These are phyloP conservation scores for Caenorhabditis macrosperma DNA, from an alignment of 2,888 invertebrate species.

Conservation along the genomic window DNA sequence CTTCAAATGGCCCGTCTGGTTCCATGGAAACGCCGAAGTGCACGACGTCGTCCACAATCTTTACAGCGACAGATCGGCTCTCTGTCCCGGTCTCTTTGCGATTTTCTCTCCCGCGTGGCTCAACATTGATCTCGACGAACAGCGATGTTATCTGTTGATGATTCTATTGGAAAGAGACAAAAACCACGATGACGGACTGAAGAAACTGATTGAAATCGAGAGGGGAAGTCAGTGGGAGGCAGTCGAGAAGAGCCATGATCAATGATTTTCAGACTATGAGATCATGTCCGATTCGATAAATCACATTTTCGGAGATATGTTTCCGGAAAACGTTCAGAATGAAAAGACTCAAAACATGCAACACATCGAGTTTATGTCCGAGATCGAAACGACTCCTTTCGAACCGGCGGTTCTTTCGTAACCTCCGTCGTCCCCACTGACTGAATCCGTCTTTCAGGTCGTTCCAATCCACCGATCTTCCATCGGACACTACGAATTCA, in stretches of 20 bases:
- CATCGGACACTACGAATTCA: constrained; percentile 64
- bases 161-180: constrained; percentile 47
- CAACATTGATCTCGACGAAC: constrained; percentile 61
- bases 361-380: constrained; percentile 41
- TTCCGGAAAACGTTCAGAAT: constrained; percentile 2
- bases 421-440: not conserved
- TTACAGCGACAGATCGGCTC: constrained; percentile 48
- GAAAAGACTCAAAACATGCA: constrained; percentile 17
- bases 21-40: constrained; percentile 61
- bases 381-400: constrained; percentile 40
- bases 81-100: constrained; percentile 58
- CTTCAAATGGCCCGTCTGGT: constrained; percentile 65
- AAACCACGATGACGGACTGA: constrained; percentile 31
- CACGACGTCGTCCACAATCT: constrained; percentile 59
- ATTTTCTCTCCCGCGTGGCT: constrained; percentile 68
- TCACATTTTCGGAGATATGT: constrained; percentile 33
- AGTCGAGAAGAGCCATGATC: not conserved
- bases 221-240: no score
- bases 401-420: constrained; percentile 21
- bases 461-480: constrained; percentile 61
- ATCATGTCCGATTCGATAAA: constrained; percentile 37
- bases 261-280: constrained; percentile 24
- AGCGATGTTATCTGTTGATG: constrained; percentile 64
- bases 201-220: constrained; percentile 35
- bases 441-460: constrained; percentile 21